Base-by-base conservation (phyloP, 2,797 vertebrate genomes). In the Cirrhinus molitorella region DNA sequence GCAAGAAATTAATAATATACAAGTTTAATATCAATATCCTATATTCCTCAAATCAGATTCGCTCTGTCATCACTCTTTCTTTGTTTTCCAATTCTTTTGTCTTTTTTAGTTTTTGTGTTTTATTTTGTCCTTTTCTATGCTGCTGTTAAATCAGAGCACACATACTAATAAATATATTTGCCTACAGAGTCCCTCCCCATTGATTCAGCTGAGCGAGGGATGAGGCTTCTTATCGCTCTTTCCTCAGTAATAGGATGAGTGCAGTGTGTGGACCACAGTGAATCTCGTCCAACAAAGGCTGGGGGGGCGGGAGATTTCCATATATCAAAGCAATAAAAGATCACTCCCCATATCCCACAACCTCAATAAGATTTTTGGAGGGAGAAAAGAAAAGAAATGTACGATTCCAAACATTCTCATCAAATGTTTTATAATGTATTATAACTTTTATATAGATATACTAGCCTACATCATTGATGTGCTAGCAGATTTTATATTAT, bases 241-340 rank as follows among this genome's bases (percentile, higher is more conserved):
- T 81, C 86, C 87, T 89, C 92, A 89, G 93, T 95, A 95, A 95
- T 94, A 92, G 92, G 94, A 95, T 95, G 94, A 95, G 93, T 93
- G 93, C 91, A 91, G 93, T 94, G 94, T 93, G 12, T 45, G 93
- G n/a, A n/a, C n/a, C n/a, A n/a, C n/a, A n/a, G n/a, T n/a, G n/a
- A n/a, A n/a, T n/a, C n/a, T n/a, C n/a, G n/a, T n/a, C n/a, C 77
- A 91, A 91, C 87, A 89, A 88, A 72, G 66, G 61, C 84, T 86
- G 88, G 73, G 83, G 28, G 16, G 66, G 65, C 13, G 23, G 7
- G 8, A 79, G 82, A 88, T 90, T 91, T 93, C 89, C 91, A 93
- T 91, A 92, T 89, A 93, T 85, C 87, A 92, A 93, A 93, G 94
- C 93, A 92, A 94, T 92, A 83, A 88, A 83, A 74, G 81, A 67